Base-by-base conservation (phyloP, 2,113 vertebrate species). In the Heteronetta atricapilla region DNA sequence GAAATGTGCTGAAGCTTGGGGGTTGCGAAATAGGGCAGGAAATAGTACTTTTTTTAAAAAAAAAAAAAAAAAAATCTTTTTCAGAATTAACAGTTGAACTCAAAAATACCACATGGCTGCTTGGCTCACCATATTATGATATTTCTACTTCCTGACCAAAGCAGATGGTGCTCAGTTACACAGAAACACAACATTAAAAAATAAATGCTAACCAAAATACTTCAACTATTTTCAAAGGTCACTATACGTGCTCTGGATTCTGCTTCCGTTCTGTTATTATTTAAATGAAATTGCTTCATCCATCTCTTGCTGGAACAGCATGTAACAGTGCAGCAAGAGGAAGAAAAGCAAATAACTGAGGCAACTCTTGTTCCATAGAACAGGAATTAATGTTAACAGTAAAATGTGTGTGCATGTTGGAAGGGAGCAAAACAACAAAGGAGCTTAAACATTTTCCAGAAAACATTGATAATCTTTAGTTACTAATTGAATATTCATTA, bases 101-200 rank as follows among this genome's bases (percentile, higher is more conserved):
- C n/a, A 66, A 79, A 95, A 97, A 91, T 80, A 89, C 63, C 94
- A 50, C 85, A 85, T 85, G 89, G 50, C 59, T 82, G 34, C 26
- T 96, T 93, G 93, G 79, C 91, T 95, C 59, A 89, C 23, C 1
- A 7, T 74, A 88, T 70, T 93, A 67, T 74, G 82, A 26, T 91
- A 95, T 82, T 95, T 87, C 82, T 95, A 10, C 85, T 97, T 97
- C 94, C 95, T 94, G 95, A 91, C 87, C 63, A 59, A 77, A 92
- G 79, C 96, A 96, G 96, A 94, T 96, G 96, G 94, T 94, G 50
- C 55, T 87, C 83, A 23, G 62, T 89, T 75, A 31, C 50, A 73
- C 28, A 92, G 59, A 94, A 95, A 91, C 20, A 88, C 28, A 79
- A 59, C 22, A 93, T 80, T 16, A 14, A 64, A 76, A 87, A 80